Percentiles rank a stretch among this genome's conserved stretches.
Conservation (phyloP, 2,888 invertebrate species). For the Polyommatus icarus region DNA sequence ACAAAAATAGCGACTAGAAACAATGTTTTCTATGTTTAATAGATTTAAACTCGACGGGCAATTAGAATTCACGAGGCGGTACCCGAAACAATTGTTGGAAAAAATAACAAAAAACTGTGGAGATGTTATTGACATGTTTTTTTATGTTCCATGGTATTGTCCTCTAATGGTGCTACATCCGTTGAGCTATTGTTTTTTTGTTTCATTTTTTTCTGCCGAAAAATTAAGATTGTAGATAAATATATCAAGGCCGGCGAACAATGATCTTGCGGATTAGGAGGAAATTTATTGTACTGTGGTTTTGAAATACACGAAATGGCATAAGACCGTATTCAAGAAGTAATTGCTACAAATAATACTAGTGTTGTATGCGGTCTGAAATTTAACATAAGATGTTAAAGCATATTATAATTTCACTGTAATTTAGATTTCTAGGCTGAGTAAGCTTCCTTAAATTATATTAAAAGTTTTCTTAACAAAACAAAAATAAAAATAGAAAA, state of each 20-base stretch:
- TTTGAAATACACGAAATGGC: neutral
- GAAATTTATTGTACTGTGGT: slow-evolving; percentile 20
- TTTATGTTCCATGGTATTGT: slow-evolving; percentile 53
- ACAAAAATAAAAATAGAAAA: too few relatives aligned
- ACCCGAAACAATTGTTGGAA: slow-evolving; percentile 40
- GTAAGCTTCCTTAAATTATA: too few relatives aligned
- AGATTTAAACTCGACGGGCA: slow-evolving; percentile 35
- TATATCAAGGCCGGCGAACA: slow-evolving; percentile 27
- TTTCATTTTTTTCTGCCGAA: slow-evolving; percentile 18
- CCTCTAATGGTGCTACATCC: slow-evolving; percentile 47
- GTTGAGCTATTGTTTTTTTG: slow-evolving; percentile 37
- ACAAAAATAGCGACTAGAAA: neutral
- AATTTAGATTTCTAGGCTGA: too few relatives aligned
- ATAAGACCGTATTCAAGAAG: neutral
- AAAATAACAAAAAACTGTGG: slow-evolving; percentile 45
- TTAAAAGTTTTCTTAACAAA: too few relatives aligned
- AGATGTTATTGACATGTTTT: slow-evolving; percentile 58
- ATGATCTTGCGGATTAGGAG: slow-evolving; percentile 14
- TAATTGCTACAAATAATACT: too few relatives aligned
- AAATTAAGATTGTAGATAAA: slow-evolving; percentile 31
- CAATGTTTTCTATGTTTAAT: slow-evolving; percentile 32
- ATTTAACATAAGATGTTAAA: neutral
- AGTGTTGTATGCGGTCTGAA: too few relatives aligned
- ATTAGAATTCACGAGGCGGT: slow-evolving; percentile 43
- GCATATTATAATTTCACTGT: neutral